phyloP scores from a whole-genome alignment of 2,113 vertebrate genomes.

The Chrysochloris asiatica region DNA sequence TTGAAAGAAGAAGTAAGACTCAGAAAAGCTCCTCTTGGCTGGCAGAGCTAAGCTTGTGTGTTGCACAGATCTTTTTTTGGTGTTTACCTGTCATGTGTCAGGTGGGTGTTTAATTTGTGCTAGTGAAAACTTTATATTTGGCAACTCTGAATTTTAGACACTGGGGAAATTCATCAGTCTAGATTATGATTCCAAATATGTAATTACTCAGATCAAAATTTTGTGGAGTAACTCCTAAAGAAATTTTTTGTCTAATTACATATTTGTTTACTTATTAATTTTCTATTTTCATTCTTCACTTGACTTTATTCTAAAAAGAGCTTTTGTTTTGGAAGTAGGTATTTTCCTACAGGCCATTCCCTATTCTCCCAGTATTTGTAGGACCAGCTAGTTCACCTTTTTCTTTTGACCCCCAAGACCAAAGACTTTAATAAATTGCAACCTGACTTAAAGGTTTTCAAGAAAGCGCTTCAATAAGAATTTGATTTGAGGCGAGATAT shows the following conservation, averaged over 20 bases:
- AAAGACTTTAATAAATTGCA: conserved; percentile 34
- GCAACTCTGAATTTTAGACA: background rate
- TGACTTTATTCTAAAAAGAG: conserved; percentile 38
- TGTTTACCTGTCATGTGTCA: no score
- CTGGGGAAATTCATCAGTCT: conserved; percentile 49
- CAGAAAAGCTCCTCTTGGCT: no score
- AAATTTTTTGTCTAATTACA: conserved; percentile 27
- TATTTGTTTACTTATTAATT: no score
- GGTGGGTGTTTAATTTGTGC: background rate
- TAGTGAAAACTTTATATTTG: background rate
- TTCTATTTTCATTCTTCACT: background rate
- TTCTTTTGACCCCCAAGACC: background rate
- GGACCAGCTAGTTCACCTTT: background rate
- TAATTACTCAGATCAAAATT: background rate
- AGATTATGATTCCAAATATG: background rate
- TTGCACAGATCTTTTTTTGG: no score
- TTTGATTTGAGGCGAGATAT: conserved; percentile 77
- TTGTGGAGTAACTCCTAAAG: background rate
- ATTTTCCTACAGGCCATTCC: no score
- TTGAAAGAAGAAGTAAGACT: no score
- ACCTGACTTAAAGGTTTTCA: background rate
- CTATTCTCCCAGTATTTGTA: conserved; percentile 3
- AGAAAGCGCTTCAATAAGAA: conserved; percentile 34
- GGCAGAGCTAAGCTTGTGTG: no score
- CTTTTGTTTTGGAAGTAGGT: no score